Conservation (phyloP, 2,888 invertebrate genomes). For the Adelphocoris suturalis region DNA sequence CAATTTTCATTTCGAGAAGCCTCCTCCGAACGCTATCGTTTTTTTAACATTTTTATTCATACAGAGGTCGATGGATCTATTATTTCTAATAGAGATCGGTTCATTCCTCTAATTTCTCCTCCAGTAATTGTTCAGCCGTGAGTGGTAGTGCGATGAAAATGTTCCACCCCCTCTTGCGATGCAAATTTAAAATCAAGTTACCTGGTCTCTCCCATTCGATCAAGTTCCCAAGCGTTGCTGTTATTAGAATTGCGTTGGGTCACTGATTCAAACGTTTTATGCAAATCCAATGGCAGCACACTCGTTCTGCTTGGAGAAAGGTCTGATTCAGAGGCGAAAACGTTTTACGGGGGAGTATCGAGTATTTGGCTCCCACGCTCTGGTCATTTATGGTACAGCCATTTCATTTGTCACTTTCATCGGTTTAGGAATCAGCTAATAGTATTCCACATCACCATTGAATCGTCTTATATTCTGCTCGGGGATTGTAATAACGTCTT, state of each 20-base stretch:
- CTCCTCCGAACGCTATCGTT: too few species aligned
- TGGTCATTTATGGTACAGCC: neutral
- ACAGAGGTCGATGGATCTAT: too few species aligned
- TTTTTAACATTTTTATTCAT: too few species aligned
- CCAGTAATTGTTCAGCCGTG: neutral
- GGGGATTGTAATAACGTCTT: too few species aligned
- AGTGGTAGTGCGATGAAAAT: constrained; percentile 1
- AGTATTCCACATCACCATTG: too few species aligned
- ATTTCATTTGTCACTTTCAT: neutral
- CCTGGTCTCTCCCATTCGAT: neutral
- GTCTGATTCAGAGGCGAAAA: neutral
- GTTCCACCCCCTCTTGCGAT: neutral
- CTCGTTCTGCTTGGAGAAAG: neutral
- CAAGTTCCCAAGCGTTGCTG: neutral
- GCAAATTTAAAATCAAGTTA: constrained; percentile 17
- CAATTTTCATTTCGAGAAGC: too few species aligned
- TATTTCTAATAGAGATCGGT: too few species aligned
- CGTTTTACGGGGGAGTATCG: neutral
- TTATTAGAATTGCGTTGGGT: constrained; percentile 27
- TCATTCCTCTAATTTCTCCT: neutral
- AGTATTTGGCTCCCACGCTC: neutral
- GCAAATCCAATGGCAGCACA: constrained; percentile 15
- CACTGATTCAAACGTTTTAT: constrained; percentile 32
- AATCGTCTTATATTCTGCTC: too few species aligned
- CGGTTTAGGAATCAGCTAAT: neutral